Conservation (phyloP, 1,140 invertebrate species). For the Drosophila sproati region DNA sequence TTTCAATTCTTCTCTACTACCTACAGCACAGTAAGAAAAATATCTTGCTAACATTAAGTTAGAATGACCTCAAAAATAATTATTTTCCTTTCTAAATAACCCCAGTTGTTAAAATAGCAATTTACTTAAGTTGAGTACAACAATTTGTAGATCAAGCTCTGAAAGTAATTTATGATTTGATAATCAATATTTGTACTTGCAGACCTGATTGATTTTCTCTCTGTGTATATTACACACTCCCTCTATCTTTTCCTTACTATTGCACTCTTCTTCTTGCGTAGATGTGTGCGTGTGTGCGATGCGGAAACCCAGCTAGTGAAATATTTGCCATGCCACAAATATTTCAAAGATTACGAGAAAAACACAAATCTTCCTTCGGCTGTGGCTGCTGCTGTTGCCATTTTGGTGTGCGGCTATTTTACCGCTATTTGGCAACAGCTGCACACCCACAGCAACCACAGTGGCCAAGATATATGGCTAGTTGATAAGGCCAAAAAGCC, state of each 20-base stretch:
- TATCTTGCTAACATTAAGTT: background rate
- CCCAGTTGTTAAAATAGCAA: too few relatives aligned
- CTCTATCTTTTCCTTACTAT: constrained; percentile 1
- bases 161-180: too few relatives aligned
- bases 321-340: constrained; percentile 82
- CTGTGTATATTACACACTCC: background rate
- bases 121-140: too few relatives aligned
- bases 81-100: too few relatives aligned
- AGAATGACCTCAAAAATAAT: background rate
- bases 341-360: constrained; percentile 82
- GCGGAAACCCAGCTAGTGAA: constrained; percentile 71
- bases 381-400: constrained; percentile 48
- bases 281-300: constrained; percentile 29
- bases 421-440: constrained; percentile 62
- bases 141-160: too few relatives aligned
- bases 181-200: too few relatives aligned
- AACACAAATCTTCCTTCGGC: constrained; percentile 72
- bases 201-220: background rate
- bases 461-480: constrained; percentile 39
- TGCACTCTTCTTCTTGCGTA: background rate
- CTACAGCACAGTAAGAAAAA: background rate
- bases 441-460: constrained; percentile 41
- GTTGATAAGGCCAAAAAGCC: constrained; percentile 32
- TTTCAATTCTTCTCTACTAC: constrained; percentile 21
- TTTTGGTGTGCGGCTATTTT: constrained; percentile 40